phyloP scores from a whole-genome alignment of 2,113 vertebrate species.

The Chinchilla lanigera region DNA sequence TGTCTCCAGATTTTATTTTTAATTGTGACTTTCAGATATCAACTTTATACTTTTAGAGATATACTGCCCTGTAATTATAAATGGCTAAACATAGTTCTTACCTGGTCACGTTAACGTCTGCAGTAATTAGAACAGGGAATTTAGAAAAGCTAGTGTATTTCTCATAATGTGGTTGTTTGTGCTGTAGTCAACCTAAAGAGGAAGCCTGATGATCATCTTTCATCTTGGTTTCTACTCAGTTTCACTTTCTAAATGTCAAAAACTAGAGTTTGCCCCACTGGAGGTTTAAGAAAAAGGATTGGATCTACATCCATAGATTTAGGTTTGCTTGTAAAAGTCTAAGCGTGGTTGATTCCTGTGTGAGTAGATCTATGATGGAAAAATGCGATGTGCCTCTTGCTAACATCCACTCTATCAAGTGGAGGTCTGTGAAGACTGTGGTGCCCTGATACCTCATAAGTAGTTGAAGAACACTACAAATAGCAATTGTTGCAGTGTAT shows the following conservation, averaged over 20 bases:
- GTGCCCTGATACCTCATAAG: neutral
- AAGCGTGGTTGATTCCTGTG: neutral
- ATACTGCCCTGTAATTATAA: constrained; percentile 49
- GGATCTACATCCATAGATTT: neutral
- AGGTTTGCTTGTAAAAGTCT: constrained; percentile 22
- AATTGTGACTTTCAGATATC: constrained; percentile 32
- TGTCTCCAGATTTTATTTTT: neutral
- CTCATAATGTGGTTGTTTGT: constrained; percentile 65
- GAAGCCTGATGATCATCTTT: constrained; percentile 59
- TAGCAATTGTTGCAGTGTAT: neutral
- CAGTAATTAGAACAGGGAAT: constrained; percentile 59
- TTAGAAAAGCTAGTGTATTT: constrained; percentile 61
- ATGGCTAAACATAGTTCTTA: constrained; percentile 74
- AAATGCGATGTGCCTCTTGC: neutral
- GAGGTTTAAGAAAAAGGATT: constrained; percentile 55
- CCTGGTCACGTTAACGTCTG: constrained; percentile 58
- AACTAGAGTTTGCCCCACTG: neutral
- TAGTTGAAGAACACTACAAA: neutral
- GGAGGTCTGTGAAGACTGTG: neutral
- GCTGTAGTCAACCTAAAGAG: constrained; percentile 53
- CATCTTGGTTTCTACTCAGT: constrained; percentile 69
- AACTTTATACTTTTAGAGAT: constrained; percentile 59
- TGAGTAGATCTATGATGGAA: neutral
- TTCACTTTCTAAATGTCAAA: constrained; percentile 77
- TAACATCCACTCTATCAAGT: neutral